Percentiles rank a stretch among this genome's conserved stretches.
Conservation (phyloP, 2,113 vertebrate species). For the Brienomyrus brachyistius region DNA sequence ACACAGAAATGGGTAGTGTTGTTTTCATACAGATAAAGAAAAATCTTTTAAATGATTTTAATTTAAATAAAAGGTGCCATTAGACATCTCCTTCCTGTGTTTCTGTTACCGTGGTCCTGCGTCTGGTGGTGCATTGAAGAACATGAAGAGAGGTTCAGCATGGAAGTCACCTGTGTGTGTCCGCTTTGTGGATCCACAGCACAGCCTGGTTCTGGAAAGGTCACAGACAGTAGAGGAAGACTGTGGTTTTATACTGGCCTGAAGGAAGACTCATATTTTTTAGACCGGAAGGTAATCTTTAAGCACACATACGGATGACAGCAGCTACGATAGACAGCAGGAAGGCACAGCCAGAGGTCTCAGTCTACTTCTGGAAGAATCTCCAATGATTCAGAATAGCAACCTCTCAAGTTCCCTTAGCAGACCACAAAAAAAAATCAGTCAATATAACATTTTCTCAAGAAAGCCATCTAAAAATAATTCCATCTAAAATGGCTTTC, state of each 20-base stretch:
- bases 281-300: background rate
- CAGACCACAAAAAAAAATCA: background rate
- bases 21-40: slow-evolving; percentile 62
- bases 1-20: slow-evolving; percentile 52
- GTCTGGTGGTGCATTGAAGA: background rate
- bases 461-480: background rate
- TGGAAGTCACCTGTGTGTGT: background rate
- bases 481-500: background rate
- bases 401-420: background rate
- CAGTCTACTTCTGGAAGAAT: background rate
- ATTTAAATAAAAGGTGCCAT: slow-evolving; percentile 72
- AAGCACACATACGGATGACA: background rate
- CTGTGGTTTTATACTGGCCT: background rate
- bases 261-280: background rate
- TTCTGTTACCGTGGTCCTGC: background rate
- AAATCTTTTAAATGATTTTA: slow-evolving; percentile 66
- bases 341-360: background rate
- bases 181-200: background rate
- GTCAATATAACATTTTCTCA: background rate
- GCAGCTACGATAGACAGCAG: background rate
- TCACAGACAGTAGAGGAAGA: background rate
- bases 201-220: background rate
- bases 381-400: background rate
- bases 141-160: background rate
- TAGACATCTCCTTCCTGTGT: slow-evolving; percentile 28